Conservation (phyloP, 2,113 vertebrate species). For the Paramormyrops kingsleyae region DNA sequence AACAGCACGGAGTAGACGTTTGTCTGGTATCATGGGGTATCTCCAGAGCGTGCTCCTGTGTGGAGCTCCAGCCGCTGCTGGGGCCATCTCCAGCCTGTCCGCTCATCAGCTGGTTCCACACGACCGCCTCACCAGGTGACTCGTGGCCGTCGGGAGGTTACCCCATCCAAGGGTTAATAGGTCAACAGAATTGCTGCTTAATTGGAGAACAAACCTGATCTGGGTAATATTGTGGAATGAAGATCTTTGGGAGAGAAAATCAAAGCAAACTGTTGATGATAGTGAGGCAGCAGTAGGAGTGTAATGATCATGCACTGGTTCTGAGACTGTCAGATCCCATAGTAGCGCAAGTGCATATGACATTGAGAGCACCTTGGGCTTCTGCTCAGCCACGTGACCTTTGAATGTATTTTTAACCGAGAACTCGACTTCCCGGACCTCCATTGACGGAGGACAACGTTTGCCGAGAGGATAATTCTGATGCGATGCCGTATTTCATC, state of each 20-base stretch:
- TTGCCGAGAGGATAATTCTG: not conserved
- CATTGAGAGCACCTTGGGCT: not conserved
- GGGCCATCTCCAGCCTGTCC: not conserved
- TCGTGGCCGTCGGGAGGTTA: not conserved
- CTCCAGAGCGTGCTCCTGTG: not conserved
- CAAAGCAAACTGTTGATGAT: not conserved
- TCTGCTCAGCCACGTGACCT: not conserved
- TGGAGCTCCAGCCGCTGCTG: not conserved
- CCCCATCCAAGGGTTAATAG: not conserved
- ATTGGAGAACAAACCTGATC: not conserved
- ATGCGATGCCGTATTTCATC: not conserved
- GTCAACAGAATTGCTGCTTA: not conserved
- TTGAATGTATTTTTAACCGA: not conserved
- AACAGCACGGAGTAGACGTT: not conserved
- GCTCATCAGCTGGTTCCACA: not conserved
- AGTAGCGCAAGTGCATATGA: not conserved
- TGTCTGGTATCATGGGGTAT: not conserved
- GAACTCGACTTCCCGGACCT: not conserved
- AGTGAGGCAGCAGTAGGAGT: not conserved
- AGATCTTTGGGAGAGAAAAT: not conserved
- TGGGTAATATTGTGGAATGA: not conserved
- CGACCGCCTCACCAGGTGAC: not conserved
- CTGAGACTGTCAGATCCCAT: not conserved
- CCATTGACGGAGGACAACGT: not conserved
- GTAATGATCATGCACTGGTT: not conserved